Evolutionary conservation across 2,888 invertebrate species (phyloP).

Genomic region (Pteria penguin): DNA sequence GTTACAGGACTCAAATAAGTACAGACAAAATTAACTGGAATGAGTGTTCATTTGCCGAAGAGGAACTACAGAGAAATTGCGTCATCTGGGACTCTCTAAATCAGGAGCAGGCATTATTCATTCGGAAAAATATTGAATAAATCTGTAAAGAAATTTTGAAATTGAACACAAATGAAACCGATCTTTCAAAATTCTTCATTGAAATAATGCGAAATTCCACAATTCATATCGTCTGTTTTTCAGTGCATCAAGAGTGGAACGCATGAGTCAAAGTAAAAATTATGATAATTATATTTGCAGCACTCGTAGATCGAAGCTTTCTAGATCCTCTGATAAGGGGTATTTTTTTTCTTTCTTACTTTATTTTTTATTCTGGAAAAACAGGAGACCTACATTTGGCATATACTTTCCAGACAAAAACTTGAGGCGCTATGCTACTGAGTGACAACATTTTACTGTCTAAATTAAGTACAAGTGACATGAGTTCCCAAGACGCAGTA

Average conservation of each 20-base stretch:
- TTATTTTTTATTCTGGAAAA: neutral
- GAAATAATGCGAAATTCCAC: neutral
- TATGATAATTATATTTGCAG: neutral
- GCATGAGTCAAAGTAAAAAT: neutral
- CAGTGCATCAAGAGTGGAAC: neutral
- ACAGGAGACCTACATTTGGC: constrained; percentile 2
- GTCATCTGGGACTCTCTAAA: neutral
- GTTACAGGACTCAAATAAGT: neutral
- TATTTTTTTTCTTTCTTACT: neutral
- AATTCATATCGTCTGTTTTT: neutral
- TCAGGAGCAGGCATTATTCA: neutral
- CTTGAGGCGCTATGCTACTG: neutral
- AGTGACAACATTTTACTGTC: neutral
- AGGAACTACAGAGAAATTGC: neutral
- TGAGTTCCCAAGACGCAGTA: neutral
- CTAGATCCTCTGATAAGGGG: neutral
- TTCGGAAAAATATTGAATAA: neutral
- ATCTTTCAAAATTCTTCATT: neutral
- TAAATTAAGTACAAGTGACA: neutral
- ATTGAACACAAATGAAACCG: neutral
- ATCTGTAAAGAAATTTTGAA: neutral
- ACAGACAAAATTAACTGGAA: neutral
- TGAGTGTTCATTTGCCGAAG: neutral
- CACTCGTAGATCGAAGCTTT: neutral
- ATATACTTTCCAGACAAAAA: constrained; percentile 1